Evolutionary conservation across 35 echinoderm and acorn worm genomes (phyloP).

Genomic region (Apostichopus californicus): DNA sequence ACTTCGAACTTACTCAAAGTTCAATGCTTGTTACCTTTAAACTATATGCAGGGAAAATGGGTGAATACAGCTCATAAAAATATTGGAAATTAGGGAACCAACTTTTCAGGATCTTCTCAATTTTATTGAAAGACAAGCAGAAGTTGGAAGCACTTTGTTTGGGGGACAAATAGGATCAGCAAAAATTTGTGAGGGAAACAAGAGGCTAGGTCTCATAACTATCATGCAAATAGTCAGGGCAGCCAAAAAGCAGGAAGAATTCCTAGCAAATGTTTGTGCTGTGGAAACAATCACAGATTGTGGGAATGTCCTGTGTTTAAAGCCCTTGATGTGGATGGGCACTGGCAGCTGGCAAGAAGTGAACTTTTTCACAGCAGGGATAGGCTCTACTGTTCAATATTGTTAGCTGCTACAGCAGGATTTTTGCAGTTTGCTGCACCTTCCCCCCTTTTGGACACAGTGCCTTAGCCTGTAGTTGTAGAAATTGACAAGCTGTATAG

Average conservation of each 20-base stretch:
- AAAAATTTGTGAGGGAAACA: neutral
- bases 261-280: neutral
- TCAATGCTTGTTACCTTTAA: constrained; percentile 21
- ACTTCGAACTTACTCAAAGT: constrained; percentile 40
- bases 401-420: too few species aligned
- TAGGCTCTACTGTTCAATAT: too few species aligned
- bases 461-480: too few species aligned
- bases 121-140: constrained; percentile 56
- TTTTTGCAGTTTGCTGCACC: too few species aligned
- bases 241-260: neutral
- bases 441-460: too few species aligned
- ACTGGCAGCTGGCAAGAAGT: neutral
- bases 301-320: constrained; percentile 17
- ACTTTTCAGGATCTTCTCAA: constrained; percentile 43
- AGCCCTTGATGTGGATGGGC: neutral
- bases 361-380: neutral
- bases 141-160: constrained; percentile 58
- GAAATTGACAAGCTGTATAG: too few species aligned
- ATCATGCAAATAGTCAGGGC: neutral
- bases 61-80: constrained; percentile 41
- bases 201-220: constrained; percentile 1
- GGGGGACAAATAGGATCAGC: constrained; percentile 36
- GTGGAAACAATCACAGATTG: too few species aligned
- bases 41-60: constrained; percentile 47
- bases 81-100: constrained; percentile 35